Base-by-base conservation (phyloP, 2,888 invertebrate genomes). In the Drosophila monieri region DNA sequence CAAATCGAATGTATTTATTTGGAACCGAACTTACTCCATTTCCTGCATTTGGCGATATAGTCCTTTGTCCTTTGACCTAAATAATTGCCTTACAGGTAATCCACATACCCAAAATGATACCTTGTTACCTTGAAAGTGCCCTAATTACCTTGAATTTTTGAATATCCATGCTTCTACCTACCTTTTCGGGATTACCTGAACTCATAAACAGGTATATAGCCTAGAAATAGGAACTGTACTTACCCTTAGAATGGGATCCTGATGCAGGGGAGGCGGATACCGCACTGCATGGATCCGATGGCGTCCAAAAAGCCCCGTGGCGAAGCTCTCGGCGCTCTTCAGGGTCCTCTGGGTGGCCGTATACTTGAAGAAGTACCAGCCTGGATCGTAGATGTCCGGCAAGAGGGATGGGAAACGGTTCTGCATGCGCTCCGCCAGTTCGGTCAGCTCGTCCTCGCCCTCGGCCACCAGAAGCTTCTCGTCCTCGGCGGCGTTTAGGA, bases 341-440 rank as follows among this genome's bases (percentile, higher is more conserved):
- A 94, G 93, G 0, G 97, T 94, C 76, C 97, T 93, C 88, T 96
- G 95, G 1, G 95, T 95, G 1, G 94, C 94, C 15, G 97, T 97
- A 77, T 94, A 95, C 80, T 94, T 94, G 86, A 97, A 95, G 94
- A 96, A 92, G 72, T 85, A 89, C 65, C 80, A 78, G 44, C 80
- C 32, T 0, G 90, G 85, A 77, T 93, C 91, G 87, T 95, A 96
- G 59, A 92, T 90, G 62, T 93, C 92, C 41, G 93, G 92, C 41
- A 97, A 92, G 41, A 95, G 87, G 64, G 90, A 89, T 2, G 95
- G 95, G 89, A 95, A 96, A 77, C 96, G 93, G 14, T 93, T 93
- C 78, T 95, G 95, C 93, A 95, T 95, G 80, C 97, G 93, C 88
- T 95, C 94, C 12, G 94, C 96, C 21, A 97, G 91, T 54, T 94